Base-by-base conservation (phyloP, 2,797 vertebrate genomes). In the Gouania willdenowi region DNA sequence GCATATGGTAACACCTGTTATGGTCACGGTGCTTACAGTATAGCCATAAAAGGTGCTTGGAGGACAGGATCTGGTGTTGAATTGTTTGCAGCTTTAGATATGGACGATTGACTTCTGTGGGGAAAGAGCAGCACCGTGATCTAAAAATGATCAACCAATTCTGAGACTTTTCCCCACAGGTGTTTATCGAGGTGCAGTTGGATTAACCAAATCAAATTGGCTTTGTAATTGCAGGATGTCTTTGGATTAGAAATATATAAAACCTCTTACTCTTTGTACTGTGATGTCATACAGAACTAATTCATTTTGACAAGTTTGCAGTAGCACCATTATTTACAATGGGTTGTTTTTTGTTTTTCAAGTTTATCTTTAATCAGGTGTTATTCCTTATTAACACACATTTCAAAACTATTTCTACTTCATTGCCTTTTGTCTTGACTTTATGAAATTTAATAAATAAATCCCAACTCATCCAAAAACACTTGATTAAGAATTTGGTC, bases 1-100 rank as follows among this genome's bases (percentile, higher is more conserved):
- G 25, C 64, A 66, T 42, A 77, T 41, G 78, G 80, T 86, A 82
- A 82, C 52, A 28, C 20, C 61, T 21, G 11, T 45, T 31, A 47
- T 51, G 8, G 17, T 23, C 19, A 41, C 6, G 17, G 33, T 32
- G 13, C 14, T 14, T n/a, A n/a, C n/a, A 25, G 33, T 22, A 44
- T n/a, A 7, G 6, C 37, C 12, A 9, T 20, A 12, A 13, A 41
- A 32, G 25, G 29, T 45, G 37, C n/a, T 38, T 26, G 12, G 25
- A 23, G 36, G 12, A 51, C 3, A 10, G 2, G 20, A 12, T 36
- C 11, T 57, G 67, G 53, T 75, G 60, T 11, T 59, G 51, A 36
- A 41, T 42, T 58, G 2, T 26, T 53, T 30, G 35, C 66, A 66
- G 56, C 48, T 63, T 1, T 10, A 54, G 22, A 25, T 35, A 9